These are phyloP conservation scores for Oncorhynchus mykiss DNA, from an alignment of 2,113 vertebrate species.

Conservation along the genomic window DNA sequence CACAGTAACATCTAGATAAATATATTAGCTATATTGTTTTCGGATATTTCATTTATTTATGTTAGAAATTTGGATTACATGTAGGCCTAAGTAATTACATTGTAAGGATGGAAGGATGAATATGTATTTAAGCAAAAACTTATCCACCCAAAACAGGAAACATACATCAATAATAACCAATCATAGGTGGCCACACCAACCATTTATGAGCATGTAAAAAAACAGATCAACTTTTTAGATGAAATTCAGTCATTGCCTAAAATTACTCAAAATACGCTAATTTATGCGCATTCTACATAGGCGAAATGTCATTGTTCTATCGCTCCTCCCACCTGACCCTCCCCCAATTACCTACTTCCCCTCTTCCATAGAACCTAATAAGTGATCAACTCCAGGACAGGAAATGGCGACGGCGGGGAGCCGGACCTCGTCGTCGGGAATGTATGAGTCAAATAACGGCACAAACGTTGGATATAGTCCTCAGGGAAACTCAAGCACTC, in stretches of 20 bases:
- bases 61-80: too few species aligned
- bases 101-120: too few species aligned
- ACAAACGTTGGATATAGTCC: constrained; percentile 30
- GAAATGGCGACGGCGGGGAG: constrained; percentile 86
- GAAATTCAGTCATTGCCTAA: neutral
- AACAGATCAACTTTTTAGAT: too few species aligned
- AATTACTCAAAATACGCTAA: neutral
- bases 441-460: constrained; percentile 54
- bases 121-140: too few species aligned
- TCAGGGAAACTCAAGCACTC: constrained; percentile 34
- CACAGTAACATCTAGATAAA: too few species aligned
- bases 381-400: constrained; percentile 79
- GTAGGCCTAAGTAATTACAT: too few species aligned
- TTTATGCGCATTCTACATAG: neutral
- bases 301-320: neutral
- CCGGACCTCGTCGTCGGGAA: constrained; percentile 75
- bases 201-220: too few species aligned
- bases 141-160: too few species aligned
- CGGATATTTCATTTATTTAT: too few species aligned
- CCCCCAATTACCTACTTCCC: constrained; percentile 10
- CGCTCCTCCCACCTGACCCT: constrained; percentile 2
- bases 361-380: constrained; percentile 52
- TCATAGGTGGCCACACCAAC: too few species aligned
- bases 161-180: too few species aligned
- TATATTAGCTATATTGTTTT: too few species aligned